phyloP scores from a whole-genome alignment of 2,888 invertebrate genomes.

The Luffia ferchaultella region DNA sequence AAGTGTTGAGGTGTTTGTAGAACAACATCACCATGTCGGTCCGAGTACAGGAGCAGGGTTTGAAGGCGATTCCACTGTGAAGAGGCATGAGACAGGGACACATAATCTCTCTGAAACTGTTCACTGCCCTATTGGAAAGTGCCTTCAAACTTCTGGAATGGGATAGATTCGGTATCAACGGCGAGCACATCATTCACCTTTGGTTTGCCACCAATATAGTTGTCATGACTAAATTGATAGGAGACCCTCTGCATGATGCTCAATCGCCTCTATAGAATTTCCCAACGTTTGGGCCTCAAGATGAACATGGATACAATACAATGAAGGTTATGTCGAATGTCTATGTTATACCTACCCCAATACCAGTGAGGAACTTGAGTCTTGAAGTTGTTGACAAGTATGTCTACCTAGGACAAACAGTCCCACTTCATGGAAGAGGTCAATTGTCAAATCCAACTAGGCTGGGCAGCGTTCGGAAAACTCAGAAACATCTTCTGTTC shows the following conservation, averaged over 20 bases:
- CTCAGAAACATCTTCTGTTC: too few species aligned
- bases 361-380: neutral
- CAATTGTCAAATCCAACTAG: neutral
- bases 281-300: neutral
- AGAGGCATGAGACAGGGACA: neutral
- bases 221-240: neutral
- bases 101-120: neutral
- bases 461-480: neutral
- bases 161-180: neutral
- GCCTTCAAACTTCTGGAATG: neutral
- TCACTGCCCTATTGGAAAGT: neutral
- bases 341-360: neutral
- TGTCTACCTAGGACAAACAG: neutral
- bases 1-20: neutral
- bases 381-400: neutral
- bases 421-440: neutral
- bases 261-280: neutral
- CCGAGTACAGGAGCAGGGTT: neutral
- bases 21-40: neutral
- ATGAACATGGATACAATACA: neutral
- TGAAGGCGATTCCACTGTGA: neutral
- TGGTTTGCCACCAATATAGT: neutral
- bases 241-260: neutral
- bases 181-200: neutral
- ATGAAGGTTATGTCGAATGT: neutral